Evolutionary conservation across 2,888 invertebrate species (phyloP).

Genomic region (Phrixothrix hirtus): DNA sequence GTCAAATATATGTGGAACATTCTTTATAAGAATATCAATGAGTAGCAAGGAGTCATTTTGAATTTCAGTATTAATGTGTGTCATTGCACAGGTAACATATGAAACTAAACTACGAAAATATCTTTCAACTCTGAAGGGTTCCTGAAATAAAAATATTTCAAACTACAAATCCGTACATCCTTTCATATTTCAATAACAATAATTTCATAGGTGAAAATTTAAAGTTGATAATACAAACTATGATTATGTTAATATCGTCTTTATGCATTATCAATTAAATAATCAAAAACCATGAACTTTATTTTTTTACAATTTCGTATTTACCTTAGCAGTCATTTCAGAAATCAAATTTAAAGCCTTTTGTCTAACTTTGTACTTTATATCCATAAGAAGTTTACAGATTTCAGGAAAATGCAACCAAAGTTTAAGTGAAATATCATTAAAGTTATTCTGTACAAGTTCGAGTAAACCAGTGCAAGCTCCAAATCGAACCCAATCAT

Average conservation of each 20-base stretch:
- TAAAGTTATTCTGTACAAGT: slow-evolving; percentile 58
- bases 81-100: slow-evolving; percentile 87
- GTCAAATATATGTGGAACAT: slow-evolving; percentile 68
- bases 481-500: slow-evolving; percentile 67
- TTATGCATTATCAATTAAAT: too few species aligned
- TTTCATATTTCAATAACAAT: too few species aligned
- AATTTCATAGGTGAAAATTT: too few species aligned
- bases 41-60: slow-evolving; percentile 83
- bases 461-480: slow-evolving; percentile 66
- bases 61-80: slow-evolving; percentile 78
- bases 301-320: too few species aligned
- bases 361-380: slow-evolving; percentile 66
- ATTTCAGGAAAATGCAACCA: slow-evolving; percentile 70
- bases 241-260: too few species aligned
- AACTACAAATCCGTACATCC: too few species aligned
- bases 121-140: too few species aligned
- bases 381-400: slow-evolving; percentile 71
- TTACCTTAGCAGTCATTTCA: slow-evolving; percentile 52
- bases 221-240: too few species aligned
- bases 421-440: slow-evolving; percentile 66
- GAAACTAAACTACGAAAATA: slow-evolving; percentile 77
- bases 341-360: slow-evolving; percentile 63
- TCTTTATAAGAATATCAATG: slow-evolving; percentile 74
- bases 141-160: too few species aligned
- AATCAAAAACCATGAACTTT: too few species aligned